A percentile compares a stretch with the other conserved stretches of the same genome.
phyloP scores from a whole-genome alignment of 2,888 invertebrate species.

The Creontiades dilutus region DNA sequence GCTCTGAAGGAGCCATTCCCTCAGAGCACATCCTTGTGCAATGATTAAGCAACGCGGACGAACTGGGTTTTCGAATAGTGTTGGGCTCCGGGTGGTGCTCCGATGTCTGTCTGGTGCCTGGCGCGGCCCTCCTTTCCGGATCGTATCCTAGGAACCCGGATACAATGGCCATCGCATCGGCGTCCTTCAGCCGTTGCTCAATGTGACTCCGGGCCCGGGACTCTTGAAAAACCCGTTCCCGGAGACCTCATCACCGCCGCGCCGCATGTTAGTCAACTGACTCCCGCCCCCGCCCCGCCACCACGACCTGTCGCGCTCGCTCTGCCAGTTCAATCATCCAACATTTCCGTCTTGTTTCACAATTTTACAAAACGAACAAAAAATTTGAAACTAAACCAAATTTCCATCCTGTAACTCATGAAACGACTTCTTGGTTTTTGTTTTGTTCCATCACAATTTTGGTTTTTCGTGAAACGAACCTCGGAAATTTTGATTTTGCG shows the following conservation, averaged over 20 bases:
- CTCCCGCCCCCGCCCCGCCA: background rate
- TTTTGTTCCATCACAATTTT: too few species aligned
- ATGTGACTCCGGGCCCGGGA: background rate
- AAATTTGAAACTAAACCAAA: too few species aligned
- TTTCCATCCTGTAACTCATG: too few species aligned
- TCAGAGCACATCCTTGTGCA: conserved; percentile 18
- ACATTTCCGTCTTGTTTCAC: too few species aligned
- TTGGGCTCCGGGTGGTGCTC: background rate
- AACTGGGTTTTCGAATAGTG: background rate
- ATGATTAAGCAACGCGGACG: background rate
- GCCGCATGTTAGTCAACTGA: background rate
- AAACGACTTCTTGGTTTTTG: too few species aligned
- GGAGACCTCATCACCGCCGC: conserved; percentile 10
- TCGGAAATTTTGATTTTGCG: too few species aligned
- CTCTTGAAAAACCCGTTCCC: background rate
- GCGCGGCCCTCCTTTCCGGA: background rate
- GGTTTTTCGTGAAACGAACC: too few species aligned
- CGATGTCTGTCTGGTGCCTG: background rate
- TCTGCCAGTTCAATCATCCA: background rate
- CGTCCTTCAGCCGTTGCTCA: conserved; percentile 23
- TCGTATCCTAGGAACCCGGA: background rate
- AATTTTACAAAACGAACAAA: too few species aligned
- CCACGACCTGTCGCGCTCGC: background rate
- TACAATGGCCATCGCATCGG: background rate
- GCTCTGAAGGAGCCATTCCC: background rate